Evolutionary conservation across 2,113 vertebrate genomes (phyloP).

Genomic region (Copsychus sechellarum): DNA sequence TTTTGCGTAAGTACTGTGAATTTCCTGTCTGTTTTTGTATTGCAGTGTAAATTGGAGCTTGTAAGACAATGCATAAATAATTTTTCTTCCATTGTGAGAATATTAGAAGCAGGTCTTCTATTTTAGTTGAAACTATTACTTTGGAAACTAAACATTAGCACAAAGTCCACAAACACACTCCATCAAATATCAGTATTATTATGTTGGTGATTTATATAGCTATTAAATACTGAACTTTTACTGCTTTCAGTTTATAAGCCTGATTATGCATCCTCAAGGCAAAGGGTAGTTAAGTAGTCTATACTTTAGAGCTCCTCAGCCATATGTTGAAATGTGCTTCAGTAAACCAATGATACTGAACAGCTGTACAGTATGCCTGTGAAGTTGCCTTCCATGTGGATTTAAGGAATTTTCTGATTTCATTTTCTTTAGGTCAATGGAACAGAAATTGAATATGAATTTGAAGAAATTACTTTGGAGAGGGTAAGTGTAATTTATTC

Average conservation of each 20-base stretch:
- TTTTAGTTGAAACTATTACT: background rate
- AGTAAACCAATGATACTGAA: background rate
- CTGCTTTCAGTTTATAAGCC: background rate
- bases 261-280: background rate
- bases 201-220: background rate
- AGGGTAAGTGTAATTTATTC: constrained; percentile 81
- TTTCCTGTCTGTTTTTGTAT: background rate
- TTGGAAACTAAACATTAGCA: background rate
- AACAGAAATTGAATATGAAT: constrained; percentile 98
- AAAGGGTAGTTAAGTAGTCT: background rate
- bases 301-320: background rate
- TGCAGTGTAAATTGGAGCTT: background rate
- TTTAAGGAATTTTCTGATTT: constrained; percentile 43
- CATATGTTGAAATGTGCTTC: background rate
- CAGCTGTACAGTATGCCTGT: background rate
- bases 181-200: background rate
- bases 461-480: constrained; percentile 98
- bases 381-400: background rate
- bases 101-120: background rate
- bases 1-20: constrained; percentile 2
- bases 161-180: accelerated
- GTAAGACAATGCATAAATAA: background rate
- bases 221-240: background rate
- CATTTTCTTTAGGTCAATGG: constrained; percentile 87
- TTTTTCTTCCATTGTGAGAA: background rate